A percentile compares a stretch with the other conserved stretches of the same genome.
phyloP scores from a whole-genome alignment of 2,888 invertebrate genomes.

The Anthrax anthrax region DNA sequence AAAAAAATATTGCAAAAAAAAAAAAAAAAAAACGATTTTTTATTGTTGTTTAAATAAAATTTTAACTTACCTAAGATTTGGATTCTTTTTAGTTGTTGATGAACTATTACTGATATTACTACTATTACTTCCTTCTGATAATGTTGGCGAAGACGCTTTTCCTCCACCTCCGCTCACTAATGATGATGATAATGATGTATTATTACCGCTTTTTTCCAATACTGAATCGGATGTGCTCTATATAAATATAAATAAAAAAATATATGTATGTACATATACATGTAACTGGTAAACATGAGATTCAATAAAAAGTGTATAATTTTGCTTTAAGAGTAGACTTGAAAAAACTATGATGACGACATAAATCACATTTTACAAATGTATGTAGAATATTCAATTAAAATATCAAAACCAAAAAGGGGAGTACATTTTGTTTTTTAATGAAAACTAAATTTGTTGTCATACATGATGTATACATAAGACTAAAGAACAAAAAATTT shows the following conservation, averaged over 20 bases:
- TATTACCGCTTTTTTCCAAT: conserved; percentile 26
- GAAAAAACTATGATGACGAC: too few relatives aligned
- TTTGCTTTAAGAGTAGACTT: too few relatives aligned
- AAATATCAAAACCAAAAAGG: too few relatives aligned
- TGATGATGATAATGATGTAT: conserved; percentile 19
- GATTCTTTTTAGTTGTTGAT: conserved; percentile 7
- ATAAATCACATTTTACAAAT: too few relatives aligned
- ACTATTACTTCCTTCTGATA: conserved; percentile 25
- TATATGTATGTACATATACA: too few relatives aligned
- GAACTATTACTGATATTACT: conserved; percentile 13
- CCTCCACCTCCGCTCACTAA: conserved; percentile 12
- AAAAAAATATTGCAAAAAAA: not conserved
- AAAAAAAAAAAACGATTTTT: not conserved
- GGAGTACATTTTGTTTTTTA: too few relatives aligned
- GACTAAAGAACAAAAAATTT: too few relatives aligned
- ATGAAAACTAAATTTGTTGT: too few relatives aligned
- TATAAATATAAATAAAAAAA: conserved; percentile 16
- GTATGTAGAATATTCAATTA: too few relatives aligned
- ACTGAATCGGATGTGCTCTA: conserved; percentile 49
- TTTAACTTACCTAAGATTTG: conserved; percentile 10
- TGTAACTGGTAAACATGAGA: too few relatives aligned
- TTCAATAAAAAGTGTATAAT: too few relatives aligned
- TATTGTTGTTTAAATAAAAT: not conserved
- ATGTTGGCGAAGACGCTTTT: conserved; percentile 27
- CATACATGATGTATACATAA: too few relatives aligned